These are phyloP conservation scores for Germaria angustata DNA, from an alignment of 2,888 invertebrate species.

Conservation along the genomic window DNA sequence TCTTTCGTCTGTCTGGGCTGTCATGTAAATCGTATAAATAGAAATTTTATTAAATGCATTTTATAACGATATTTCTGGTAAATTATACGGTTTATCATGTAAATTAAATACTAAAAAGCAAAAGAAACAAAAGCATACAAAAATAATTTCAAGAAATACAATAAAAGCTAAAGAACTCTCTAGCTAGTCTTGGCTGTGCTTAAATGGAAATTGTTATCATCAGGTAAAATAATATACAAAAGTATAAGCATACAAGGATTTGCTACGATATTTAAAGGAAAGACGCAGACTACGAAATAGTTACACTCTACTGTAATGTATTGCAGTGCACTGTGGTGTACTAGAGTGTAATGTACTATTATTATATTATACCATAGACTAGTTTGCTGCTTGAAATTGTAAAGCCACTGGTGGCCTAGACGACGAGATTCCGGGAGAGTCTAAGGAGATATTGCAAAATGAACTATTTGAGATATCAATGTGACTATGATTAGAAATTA, in stretches of 20 bases:
- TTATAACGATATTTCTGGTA: slow-evolving; percentile 58
- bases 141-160: not conserved
- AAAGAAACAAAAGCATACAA: slow-evolving; percentile 7
- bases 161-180: not conserved
- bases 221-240: not conserved
- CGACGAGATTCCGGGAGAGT: no score
- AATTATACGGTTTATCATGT: slow-evolving; percentile 64
- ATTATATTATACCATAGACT: no score
- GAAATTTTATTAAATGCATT: slow-evolving; percentile 60
- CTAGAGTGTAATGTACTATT: no score
- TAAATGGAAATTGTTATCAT: slow-evolving; percentile 1
- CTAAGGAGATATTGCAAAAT: no score
- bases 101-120: slow-evolving; percentile 57
- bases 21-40: slow-evolving; percentile 63
- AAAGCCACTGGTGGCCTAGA: no score
- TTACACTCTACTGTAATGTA: no score
- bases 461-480: no score
- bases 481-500: no score
- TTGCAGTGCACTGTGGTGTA: no score
- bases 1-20: slow-evolving; percentile 39
- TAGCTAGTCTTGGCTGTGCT: not conserved
- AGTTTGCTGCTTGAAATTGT: no score
- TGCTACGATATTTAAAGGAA: not conserved
- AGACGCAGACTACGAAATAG: no score
- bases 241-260: not conserved